Conservation (phyloP, 2,797 vertebrate genomes). For the Cygnus olor region DNA sequence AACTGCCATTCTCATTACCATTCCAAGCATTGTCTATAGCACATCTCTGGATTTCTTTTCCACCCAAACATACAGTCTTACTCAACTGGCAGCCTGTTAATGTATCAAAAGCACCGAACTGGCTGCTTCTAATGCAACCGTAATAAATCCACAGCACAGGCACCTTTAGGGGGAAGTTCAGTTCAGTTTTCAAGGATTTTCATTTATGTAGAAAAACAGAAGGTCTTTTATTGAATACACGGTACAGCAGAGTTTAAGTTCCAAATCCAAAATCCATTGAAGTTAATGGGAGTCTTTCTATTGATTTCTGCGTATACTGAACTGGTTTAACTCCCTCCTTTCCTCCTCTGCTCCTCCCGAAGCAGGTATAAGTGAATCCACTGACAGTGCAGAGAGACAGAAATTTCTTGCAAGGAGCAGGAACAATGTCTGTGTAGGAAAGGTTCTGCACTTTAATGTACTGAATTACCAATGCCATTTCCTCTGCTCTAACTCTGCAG, state of each 20-base stretch:
- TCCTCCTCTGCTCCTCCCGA: neutral
- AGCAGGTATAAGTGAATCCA: neutral
- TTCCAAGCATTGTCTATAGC: slow-evolving; percentile 21
- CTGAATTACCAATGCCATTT: neutral
- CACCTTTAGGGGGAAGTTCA: slow-evolving; percentile 37
- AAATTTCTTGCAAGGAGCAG: neutral
- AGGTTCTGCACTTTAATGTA: neutral
- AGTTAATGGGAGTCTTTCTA: slow-evolving; percentile 1
- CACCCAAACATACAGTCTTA: slow-evolving; percentile 53
- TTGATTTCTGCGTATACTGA: neutral
- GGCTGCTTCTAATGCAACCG: neutral
- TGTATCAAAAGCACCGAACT: slow-evolving; percentile 15
- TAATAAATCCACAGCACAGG: slow-evolving; percentile 37
- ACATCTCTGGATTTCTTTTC: slow-evolving; percentile 55
- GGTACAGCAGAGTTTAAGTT: neutral
- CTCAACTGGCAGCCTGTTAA: slow-evolving; percentile 42
- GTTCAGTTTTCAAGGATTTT: slow-evolving; percentile 1
- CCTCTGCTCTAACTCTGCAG: neutral
- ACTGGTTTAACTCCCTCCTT: slow-evolving; percentile 9
- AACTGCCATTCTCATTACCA: slow-evolving; percentile 58
- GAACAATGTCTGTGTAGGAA: neutral
- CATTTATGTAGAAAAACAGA: slow-evolving; percentile 29
- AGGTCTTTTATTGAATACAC: neutral
- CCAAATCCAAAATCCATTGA: slow-evolving; percentile 7
- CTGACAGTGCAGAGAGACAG: neutral